These are phyloP conservation scores for Agriopis leucophaearia DNA, from an alignment of 2,888 invertebrate species.

Conservation along the genomic window DNA sequence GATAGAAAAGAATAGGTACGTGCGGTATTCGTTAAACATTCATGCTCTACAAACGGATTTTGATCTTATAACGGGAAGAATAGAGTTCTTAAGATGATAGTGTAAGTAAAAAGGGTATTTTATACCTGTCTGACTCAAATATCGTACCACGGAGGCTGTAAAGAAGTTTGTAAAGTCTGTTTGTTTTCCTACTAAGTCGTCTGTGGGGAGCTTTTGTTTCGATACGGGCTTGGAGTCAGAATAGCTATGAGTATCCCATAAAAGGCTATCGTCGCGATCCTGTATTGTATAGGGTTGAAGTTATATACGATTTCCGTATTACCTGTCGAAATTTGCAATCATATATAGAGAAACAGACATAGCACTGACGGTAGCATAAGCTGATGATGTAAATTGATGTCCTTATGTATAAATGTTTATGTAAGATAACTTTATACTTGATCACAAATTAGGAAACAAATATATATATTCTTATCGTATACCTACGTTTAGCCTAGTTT, in stretches of 20 bases:
- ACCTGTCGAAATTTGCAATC: background rate
- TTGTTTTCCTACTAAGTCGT: conserved; percentile 29
- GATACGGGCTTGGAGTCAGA: conserved; percentile 11
- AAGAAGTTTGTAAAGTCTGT: conserved; percentile 20
- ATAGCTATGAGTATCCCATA: background rate
- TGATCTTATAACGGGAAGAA: conserved; percentile 15
- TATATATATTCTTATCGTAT: no score
- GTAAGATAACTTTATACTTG: no score
- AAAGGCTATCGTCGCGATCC: background rate
- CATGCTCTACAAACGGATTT: conserved; percentile 17
- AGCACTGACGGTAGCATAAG: no score
- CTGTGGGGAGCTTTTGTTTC: conserved; percentile 34
- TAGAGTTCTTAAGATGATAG: conserved; percentile 9
- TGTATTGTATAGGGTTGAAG: conserved; percentile 1
- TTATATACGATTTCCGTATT: background rate
- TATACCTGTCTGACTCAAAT: conserved; percentile 26
- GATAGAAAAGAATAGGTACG: conserved; percentile 15
- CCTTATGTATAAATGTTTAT: no score
- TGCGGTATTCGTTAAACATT: conserved; percentile 19
- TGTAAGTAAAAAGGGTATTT: conserved; percentile 17
- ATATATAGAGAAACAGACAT: no score
- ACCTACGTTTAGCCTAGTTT: no score
- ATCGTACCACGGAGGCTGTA: conserved; percentile 14
- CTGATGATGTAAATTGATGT: no score
- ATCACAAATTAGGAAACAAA: no score